Evolutionary conservation across 2,888 invertebrate species (phyloP), one percentile per base, ranked within the genome.

Genomic region (Machimus atricapillus): DNA sequence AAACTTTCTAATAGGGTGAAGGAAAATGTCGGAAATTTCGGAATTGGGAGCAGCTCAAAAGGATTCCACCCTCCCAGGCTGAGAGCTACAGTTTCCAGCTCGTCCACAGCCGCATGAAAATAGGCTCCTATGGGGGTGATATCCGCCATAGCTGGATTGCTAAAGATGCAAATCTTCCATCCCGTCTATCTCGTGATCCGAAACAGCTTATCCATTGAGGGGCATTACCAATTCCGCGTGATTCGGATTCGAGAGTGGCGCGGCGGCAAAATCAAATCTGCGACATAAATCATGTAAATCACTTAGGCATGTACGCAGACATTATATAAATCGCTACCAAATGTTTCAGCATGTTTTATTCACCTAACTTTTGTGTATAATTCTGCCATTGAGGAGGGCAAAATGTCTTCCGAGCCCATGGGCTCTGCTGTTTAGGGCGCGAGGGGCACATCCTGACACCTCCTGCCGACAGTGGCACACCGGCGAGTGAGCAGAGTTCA

Each of bases 301-400:
- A 92, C 92, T 92, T 91, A 90, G 91, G 91, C 91, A 91, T 91
- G 91, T 91, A 92, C 90, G 90, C 90, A 90, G 81, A 89, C 89
- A 89, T 92, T 91, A 92, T 92, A 92, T 92, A 92, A 92, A 92
- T 92, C 92, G 91, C 90, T 91, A 90, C 91, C 92, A 92, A 92
- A 91, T 92, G 91, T 91, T 91, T 91, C 91, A 89, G 89, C 76
- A 87, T 88, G 87, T 88, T 88, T 88, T 88, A 88, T 88, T 88
- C 87, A 88, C 88, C 87, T 86, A 88, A 88, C 86, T 88, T 88
- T 87, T 87, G 87, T 88, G 87, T 87, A 88, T 88, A 88, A 88
- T 87, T 87, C 87, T 58, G 43, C 87, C 87, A 88, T 88, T 88
- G 56, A 85, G 52, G 43, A 58, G 85, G 85, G 52, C 74, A 7